phyloP scores from a whole-genome alignment of 2,888 invertebrate genomes.

The Cactoblastis cactorum region DNA sequence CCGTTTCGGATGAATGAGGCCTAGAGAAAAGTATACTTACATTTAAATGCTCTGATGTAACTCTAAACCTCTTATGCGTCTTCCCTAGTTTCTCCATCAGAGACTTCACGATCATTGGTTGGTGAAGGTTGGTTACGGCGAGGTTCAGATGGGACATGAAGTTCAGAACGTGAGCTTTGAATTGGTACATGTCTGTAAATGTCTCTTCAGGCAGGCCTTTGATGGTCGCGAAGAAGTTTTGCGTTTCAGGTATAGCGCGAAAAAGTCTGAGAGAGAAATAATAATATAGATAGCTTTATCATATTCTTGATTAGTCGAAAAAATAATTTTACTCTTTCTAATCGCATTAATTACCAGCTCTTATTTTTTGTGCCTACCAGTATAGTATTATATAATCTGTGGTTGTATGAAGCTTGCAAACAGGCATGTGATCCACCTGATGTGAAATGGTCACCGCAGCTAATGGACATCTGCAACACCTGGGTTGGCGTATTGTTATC shows the following conservation, averaged over 20 bases:
- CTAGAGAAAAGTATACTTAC: constrained; percentile 43
- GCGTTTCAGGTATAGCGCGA: constrained; percentile 40
- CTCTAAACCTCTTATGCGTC: constrained; percentile 38
- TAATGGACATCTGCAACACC: too few species aligned
- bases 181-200: constrained; percentile 35
- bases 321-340: too few species aligned
- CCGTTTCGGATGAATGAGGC: too few species aligned
- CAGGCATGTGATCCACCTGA: too few species aligned
- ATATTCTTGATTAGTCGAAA: too few species aligned
- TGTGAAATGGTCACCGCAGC: too few species aligned
- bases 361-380: too few species aligned
- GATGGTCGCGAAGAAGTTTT: constrained; percentile 48
- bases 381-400: too few species aligned
- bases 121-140: constrained; percentile 40
- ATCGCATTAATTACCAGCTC: too few species aligned
- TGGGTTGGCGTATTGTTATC: too few species aligned
- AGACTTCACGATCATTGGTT: constrained; percentile 48
- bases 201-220: constrained; percentile 37
- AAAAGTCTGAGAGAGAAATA: constrained; percentile 36
- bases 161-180: constrained; percentile 54
- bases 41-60: constrained; percentile 43
- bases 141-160: constrained; percentile 49
- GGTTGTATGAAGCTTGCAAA: too few species aligned
- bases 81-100: constrained; percentile 56
- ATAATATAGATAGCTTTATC: too few species aligned